Conservation (phyloP, 2,888 invertebrate genomes). For the Drosophila tripunctata region DNA sequence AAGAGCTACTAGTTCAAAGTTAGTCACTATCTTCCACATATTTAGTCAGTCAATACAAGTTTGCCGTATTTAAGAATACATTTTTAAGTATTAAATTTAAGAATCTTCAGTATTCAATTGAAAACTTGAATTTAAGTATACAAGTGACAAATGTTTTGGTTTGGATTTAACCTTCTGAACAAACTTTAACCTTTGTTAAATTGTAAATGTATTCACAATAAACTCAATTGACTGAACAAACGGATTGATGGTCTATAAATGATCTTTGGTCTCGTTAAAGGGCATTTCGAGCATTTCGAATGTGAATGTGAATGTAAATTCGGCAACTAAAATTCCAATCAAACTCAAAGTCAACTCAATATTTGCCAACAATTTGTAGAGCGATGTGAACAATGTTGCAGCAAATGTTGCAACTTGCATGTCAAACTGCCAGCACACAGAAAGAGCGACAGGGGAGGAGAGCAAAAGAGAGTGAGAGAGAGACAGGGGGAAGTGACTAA, state of each 20-base stretch:
- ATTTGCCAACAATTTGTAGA: conserved; percentile 58
- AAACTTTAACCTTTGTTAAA: no score
- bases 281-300: neutral
- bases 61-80: no score
- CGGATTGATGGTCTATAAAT: conserved; percentile 9
- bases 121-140: no score
- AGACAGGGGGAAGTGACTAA: no score
- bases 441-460: neutral
- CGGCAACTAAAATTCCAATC: conserved; percentile 53
- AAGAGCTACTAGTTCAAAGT: no score
- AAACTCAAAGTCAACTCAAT: conserved; percentile 49
- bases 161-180: no score
- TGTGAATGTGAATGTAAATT: neutral
- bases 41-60: no score
- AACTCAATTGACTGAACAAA: neutral
- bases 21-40: no score
- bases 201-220: no score
- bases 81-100: no score
- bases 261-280: conserved; percentile 9
- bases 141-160: no score
- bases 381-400: conserved; percentile 41
- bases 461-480: neutral
- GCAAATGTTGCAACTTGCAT: conserved; percentile 30
- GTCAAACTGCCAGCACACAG: conserved; percentile 11
- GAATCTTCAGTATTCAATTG: no score